Evolutionary conservation across 2,888 invertebrate genomes (phyloP).

Genomic region (Taphrorychus bicolor): DNA sequence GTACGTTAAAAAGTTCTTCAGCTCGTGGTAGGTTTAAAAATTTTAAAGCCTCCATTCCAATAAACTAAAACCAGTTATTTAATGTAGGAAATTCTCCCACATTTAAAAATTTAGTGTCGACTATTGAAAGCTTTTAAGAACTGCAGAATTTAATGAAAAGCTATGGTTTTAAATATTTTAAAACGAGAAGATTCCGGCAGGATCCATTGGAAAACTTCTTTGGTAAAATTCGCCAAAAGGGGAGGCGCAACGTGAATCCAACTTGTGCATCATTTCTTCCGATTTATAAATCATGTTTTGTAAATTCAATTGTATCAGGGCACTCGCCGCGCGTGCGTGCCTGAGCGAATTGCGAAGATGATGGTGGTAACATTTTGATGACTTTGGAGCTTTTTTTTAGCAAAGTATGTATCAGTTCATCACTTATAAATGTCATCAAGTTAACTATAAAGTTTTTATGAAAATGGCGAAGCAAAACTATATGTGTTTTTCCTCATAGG

Average conservation of each 20-base stretch:
- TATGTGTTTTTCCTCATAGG: too few species aligned
- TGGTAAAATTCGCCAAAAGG: background rate
- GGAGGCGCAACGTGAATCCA: background rate
- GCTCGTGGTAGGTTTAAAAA: background rate
- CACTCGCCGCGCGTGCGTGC: background rate
- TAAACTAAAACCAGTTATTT: too few species aligned
- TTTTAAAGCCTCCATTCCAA: too few species aligned
- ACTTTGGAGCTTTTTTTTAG: background rate
- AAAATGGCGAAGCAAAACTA: too few species aligned
- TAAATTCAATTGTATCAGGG: background rate
- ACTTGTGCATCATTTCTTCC: background rate
- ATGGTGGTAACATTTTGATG: background rate
- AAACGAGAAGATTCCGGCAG: background rate
- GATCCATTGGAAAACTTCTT: background rate
- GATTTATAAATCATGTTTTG: background rate
- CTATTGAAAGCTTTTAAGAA: background rate
- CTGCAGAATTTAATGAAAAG: background rate
- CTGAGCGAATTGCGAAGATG: background rate
- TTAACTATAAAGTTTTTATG: too few species aligned
- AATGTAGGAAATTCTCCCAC: background rate
- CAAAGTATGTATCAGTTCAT: background rate
- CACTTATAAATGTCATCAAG: too few species aligned
- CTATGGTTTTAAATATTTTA: background rate
- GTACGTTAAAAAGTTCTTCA: background rate
- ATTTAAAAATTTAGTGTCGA: background rate